Percentiles rank a stretch among this genome's conserved stretches.
These are phyloP conservation scores for Drosophila aff. DNA, from an alignment of 1,140 invertebrate species.

Conservation along the genomic window DNA sequence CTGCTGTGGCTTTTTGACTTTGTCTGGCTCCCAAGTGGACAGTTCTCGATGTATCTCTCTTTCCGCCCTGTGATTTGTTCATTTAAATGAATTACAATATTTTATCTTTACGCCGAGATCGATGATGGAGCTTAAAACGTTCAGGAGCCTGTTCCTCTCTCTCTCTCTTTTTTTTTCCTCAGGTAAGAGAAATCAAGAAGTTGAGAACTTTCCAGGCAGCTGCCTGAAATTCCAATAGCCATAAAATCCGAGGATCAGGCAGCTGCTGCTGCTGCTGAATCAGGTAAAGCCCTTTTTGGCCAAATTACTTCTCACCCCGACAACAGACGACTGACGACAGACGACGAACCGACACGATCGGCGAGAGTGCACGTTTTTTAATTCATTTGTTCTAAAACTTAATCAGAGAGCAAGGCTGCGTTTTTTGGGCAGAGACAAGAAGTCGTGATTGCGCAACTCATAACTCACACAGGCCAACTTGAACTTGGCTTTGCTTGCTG, in stretches of 20 bases:
- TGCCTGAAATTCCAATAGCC: slow-evolving; percentile 55
- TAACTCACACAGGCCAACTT: slow-evolving; percentile 71
- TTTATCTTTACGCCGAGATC: slow-evolving; percentile 77
- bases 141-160: not conserved
- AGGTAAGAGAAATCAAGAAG: slow-evolving; percentile 35
- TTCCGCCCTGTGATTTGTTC: slow-evolving; percentile 66
- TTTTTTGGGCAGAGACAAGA: slow-evolving; percentile 66
- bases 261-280: slow-evolving; percentile 31
- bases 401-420: slow-evolving; percentile 63
- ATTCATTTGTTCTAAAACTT: slow-evolving; percentile 84
- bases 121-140: slow-evolving; percentile 39
- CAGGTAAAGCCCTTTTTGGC: slow-evolving; percentile 55
- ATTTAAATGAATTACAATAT: slow-evolving; percentile 83
- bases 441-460: slow-evolving; percentile 84
- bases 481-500: slow-evolving; percentile 54
- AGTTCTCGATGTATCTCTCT: slow-evolving; percentile 30
- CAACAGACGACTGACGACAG: not conserved
- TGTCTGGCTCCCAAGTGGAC: slow-evolving; percentile 66
- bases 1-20: slow-evolving; percentile 36
- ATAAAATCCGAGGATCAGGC: slow-evolving; percentile 49
- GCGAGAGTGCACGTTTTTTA: slow-evolving; percentile 70
- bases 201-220: slow-evolving; percentile 62
- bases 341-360: slow-evolving; percentile 31
- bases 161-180: not conserved
- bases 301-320: slow-evolving; percentile 72